Evolutionary conservation across 2,113 vertebrate genomes (phyloP).

Genomic region (Acanthisitta chloris): DNA sequence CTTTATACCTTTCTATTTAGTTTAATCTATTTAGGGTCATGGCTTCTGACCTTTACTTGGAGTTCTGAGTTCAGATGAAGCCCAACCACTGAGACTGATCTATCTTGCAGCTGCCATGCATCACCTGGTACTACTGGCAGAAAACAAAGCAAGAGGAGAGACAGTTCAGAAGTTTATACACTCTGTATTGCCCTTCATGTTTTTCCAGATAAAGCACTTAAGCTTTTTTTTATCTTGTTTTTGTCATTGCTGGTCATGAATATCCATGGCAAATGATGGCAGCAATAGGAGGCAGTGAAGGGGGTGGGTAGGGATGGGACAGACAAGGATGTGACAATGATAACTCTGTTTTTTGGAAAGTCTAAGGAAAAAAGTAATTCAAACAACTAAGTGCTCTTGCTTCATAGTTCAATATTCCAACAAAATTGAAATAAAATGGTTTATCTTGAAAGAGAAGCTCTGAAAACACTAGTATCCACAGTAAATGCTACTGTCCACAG

Average conservation of each 20-base stretch:
- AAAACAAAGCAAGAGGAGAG: neutral
- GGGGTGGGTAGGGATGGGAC: rapidly evolving
- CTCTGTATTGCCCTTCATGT: neutral
- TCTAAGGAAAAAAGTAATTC: neutral
- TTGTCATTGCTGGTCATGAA: neutral
- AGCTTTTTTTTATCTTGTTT: neutral
- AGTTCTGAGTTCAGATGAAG: neutral
- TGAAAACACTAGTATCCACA: neutral
- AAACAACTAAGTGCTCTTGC: neutral
- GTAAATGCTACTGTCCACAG: neutral
- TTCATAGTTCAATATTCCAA: neutral
- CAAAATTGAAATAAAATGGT: neutral
- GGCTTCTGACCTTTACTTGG: neutral
- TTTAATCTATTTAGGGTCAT: neutral
- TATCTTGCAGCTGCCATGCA: neutral
- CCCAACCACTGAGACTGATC: neutral
- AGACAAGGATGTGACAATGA: rapidly evolving
- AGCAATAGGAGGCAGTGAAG: neutral
- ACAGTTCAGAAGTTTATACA: neutral
- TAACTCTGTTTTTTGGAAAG: neutral
- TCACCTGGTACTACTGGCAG: neutral
- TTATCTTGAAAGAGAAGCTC: neutral
- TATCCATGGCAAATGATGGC: neutral
- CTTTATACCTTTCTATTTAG: neutral
- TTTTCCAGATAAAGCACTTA: neutral